Conservation (phyloP, 2,888 invertebrate species). For the Lobophora halterata region DNA sequence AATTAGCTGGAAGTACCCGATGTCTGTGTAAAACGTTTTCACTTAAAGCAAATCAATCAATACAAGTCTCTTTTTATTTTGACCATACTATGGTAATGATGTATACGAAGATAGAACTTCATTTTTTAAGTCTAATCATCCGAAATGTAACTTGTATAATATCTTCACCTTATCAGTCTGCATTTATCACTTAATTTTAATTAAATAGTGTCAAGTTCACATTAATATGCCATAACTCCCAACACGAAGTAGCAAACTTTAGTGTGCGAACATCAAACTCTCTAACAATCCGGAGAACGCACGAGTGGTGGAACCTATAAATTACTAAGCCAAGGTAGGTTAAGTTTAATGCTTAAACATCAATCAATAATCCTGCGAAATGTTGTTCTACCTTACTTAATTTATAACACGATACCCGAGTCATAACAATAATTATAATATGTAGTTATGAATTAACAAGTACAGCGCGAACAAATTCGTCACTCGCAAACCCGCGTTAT, state of each 20-base stretch:
- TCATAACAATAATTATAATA: slow-evolving; percentile 17
- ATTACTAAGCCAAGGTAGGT: slow-evolving; percentile 53
- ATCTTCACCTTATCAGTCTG: slow-evolving; percentile 7
- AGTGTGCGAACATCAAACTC: slow-evolving; percentile 40
- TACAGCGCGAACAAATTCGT: slow-evolving; percentile 28
- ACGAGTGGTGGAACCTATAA: slow-evolving; percentile 51
- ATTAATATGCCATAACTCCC: slow-evolving; percentile 36
- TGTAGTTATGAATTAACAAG: slow-evolving; percentile 27
- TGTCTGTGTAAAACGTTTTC: no score
- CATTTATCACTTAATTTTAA: slow-evolving; percentile 20
- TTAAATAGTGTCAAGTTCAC: slow-evolving; percentile 27
- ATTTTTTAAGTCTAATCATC: no score
- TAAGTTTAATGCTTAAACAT: slow-evolving; percentile 50
- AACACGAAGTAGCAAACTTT: slow-evolving; percentile 36
- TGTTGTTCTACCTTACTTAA: slow-evolving; percentile 40
- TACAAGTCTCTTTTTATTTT: no score
- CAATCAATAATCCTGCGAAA: slow-evolving; percentile 48
- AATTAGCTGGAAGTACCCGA: no score
- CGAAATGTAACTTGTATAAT: neutral
- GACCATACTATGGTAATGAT: no score
- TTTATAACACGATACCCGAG: slow-evolving; percentile 33
- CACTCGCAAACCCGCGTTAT: slow-evolving; percentile 27
- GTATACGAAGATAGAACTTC: no score
- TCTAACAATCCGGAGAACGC: slow-evolving; percentile 52
- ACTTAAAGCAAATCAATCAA: no score